phyloP scores from a whole-genome alignment of 2,113 vertebrate genomes.

The Catharus fuscescens region DNA sequence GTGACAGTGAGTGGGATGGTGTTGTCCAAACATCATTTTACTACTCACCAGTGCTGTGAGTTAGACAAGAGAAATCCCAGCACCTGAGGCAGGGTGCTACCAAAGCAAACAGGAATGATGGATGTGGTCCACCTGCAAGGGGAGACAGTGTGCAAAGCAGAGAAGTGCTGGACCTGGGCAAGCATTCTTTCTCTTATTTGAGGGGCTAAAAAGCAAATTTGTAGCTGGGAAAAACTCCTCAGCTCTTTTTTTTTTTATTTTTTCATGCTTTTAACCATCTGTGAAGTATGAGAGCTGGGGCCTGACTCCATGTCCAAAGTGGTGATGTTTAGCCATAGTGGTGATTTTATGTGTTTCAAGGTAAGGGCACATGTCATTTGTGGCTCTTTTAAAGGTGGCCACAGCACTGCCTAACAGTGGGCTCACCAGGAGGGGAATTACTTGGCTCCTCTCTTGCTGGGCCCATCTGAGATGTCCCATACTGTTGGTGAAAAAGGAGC shows the following conservation, averaged over 20 bases:
- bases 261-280: neutral
- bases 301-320: neutral
- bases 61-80: neutral
- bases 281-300: neutral
- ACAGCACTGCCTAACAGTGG: neutral
- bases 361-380: neutral
- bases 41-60: accelerated
- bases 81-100: neutral
- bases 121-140: neutral
- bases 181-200: neutral
- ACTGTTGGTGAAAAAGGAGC: neutral
- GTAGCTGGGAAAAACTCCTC: neutral
- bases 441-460: neutral
- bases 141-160: neutral
- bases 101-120: neutral
- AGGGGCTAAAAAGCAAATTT: neutral
- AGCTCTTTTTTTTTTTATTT: neutral
- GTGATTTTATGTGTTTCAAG: neutral
- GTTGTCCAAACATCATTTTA: neutral
- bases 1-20: accelerated
- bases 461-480: neutral
- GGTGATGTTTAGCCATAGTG: neutral
- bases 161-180: neutral
- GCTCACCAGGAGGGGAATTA: neutral
- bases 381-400: neutral